A percentile compares a stretch with the other conserved stretches of the same genome.
Conservation (phyloP, 2,888 invertebrate species). For the Calliphora vomitoria region DNA sequence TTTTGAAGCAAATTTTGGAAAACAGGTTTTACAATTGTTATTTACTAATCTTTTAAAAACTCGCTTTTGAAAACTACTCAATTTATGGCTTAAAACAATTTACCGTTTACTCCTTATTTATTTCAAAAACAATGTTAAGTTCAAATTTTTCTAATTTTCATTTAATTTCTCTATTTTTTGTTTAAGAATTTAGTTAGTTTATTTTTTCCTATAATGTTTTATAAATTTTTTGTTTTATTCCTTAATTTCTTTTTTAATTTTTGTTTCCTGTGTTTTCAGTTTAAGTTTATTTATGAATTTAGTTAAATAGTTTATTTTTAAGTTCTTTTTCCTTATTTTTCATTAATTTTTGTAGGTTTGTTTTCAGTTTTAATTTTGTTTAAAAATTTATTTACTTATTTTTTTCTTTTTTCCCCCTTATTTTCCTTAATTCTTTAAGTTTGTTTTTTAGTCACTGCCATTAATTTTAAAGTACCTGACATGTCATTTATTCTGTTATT, state of each 20-base stretch:
- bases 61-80: too few relatives aligned
- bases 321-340: constrained; percentile 9
- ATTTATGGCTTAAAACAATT: too few relatives aligned
- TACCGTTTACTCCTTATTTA: too few relatives aligned
- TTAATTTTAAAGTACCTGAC: constrained; percentile 30
- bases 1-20: too few relatives aligned
- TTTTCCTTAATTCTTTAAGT: constrained; percentile 4
- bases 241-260: too few relatives aligned
- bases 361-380: not conserved
- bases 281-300: too few relatives aligned
- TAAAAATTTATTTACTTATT: constrained; percentile 28
- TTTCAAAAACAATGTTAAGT: not conserved
- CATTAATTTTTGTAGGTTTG: constrained; percentile 5
- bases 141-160: not conserved
- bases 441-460: not conserved
- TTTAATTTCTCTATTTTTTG: constrained; percentile 21
- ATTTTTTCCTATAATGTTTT: not conserved
- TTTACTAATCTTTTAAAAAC: too few relatives aligned
- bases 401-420: constrained; percentile 15
- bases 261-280: too few relatives aligned
- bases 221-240: constrained; percentile 13
- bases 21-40: too few relatives aligned
- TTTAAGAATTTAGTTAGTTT: not conserved
- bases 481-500: not conserved
- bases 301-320: too few relatives aligned